phyloP scores from a whole-genome alignment of 2,888 invertebrate species.

The Gasteruption jaculator region DNA sequence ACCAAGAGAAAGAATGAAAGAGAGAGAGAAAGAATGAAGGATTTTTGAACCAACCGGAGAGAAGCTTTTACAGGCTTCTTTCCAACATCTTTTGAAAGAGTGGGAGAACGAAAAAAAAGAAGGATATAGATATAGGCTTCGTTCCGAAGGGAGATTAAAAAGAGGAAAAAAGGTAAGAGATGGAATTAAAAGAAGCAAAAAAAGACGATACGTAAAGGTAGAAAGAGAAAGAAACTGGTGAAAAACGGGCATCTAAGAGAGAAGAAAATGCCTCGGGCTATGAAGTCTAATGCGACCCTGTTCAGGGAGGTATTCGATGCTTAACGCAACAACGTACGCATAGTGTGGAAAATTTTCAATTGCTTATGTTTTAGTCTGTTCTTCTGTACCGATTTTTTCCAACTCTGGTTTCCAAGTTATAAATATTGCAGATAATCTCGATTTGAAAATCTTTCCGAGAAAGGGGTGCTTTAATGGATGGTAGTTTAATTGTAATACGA shows the following conservation, averaged over 20 bases:
- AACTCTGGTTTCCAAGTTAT: neutral
- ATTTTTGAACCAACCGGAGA: no score
- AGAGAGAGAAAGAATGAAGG: conserved; percentile 4
- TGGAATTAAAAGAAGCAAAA: conserved; percentile 33
- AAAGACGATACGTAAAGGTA: conserved; percentile 17
- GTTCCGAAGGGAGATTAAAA: conserved; percentile 40
- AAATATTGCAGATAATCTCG: no score
- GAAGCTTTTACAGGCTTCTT: no score
- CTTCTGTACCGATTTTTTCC: no score
- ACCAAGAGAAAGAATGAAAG: conserved; percentile 1
- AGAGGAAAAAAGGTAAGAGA: conserved; percentile 37
- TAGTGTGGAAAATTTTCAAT: conserved; percentile 40
- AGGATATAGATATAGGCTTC: conserved; percentile 17
- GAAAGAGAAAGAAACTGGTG: conserved; percentile 31
- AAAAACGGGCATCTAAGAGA: conserved; percentile 48
- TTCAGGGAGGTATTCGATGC: conserved; percentile 37
- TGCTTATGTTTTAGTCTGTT: conserved; percentile 24
- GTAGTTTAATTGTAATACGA: no score
- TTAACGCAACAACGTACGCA: no score
- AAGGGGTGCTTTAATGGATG: no score
- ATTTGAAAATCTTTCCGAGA: no score
- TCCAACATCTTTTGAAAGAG: conserved; percentile 11
- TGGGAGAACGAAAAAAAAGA: conserved; percentile 15
- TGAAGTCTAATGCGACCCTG: conserved; percentile 43
- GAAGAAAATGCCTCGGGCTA: conserved; percentile 44